These are phyloP conservation scores for Polyodon spathula DNA, from an alignment of 2,113 vertebrate genomes.

Conservation along the genomic window DNA sequence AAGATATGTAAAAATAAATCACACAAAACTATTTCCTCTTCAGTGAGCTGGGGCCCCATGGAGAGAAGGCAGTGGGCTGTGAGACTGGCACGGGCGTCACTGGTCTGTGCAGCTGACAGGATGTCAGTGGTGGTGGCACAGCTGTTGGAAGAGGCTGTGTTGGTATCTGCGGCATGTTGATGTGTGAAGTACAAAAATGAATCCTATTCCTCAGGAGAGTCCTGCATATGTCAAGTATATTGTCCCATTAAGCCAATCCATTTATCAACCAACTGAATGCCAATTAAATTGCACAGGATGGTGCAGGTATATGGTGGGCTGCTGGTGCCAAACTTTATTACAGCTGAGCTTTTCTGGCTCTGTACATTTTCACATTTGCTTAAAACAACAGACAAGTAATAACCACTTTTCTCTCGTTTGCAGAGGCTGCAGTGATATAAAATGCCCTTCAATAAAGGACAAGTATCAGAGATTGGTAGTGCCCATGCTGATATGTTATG, in stretches of 20 bases:
- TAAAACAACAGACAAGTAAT: slow-evolving; percentile 4
- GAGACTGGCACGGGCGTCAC: slow-evolving; percentile 32
- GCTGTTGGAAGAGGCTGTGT: slow-evolving; percentile 61
- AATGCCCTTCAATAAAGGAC: slow-evolving; percentile 62
- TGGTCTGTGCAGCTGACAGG: slow-evolving; percentile 47
- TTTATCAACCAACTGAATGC: slow-evolving; percentile 85
- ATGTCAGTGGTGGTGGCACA: slow-evolving; percentile 49
- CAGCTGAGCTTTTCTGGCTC: slow-evolving; percentile 76
- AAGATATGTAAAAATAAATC: too few relatives aligned
- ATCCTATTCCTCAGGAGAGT: slow-evolving; percentile 76
- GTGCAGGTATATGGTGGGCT: slow-evolving; percentile 75
- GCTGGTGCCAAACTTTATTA: slow-evolving; percentile 70
- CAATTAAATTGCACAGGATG: slow-evolving; percentile 88
- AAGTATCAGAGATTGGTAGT: slow-evolving; percentile 46
- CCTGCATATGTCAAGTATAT: slow-evolving; percentile 88
- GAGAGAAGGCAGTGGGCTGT: slow-evolving; percentile 20
- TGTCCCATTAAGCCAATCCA: slow-evolving; percentile 88
- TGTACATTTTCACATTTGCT: slow-evolving; percentile 37
- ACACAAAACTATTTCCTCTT: neutral
- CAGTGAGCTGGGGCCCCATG: slow-evolving; percentile 15
- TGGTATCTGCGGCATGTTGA: slow-evolving; percentile 77
- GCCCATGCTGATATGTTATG: slow-evolving; percentile 45
- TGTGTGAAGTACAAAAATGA: slow-evolving; percentile 76
- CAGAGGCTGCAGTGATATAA: slow-evolving; percentile 32
- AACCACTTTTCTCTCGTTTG: neutral